phyloP scores from a whole-genome alignment of 2,113 vertebrate species.

The Carassius auratus region DNA sequence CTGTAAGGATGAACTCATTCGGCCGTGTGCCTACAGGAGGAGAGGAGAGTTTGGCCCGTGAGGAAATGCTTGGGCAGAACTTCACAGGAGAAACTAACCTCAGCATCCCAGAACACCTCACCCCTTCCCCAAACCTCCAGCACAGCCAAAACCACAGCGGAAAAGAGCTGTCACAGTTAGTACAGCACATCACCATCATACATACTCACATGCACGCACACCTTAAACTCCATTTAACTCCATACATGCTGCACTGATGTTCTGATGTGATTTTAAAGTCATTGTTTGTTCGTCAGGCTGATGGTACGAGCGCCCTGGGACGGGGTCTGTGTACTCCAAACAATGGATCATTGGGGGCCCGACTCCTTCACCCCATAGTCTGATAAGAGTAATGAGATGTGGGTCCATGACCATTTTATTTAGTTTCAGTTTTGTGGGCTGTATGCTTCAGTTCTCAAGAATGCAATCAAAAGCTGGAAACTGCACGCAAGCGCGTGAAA shows the following conservation, averaged over 20 bases:
- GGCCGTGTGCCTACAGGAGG: not conserved
- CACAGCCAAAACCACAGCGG: constrained; percentile 37
- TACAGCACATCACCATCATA: not conserved
- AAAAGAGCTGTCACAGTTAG: constrained; percentile 40
- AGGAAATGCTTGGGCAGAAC: constrained; percentile 47
- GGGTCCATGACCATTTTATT: not conserved
- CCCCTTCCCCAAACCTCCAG: not conserved
- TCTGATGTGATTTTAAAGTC: not conserved
- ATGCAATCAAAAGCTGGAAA: not conserved
- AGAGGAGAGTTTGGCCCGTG: constrained; percentile 2
- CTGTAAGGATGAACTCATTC: not conserved
- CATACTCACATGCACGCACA: not conserved
- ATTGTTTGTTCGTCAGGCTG: constrained; percentile 19
- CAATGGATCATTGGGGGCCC: not conserved
- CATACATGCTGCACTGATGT: not conserved
- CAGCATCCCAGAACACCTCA: not conserved
- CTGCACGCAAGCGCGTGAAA: not conserved
- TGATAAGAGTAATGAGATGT: constrained; percentile 25
- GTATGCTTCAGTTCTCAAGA: constrained; percentile 2
- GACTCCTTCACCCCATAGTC: not conserved
- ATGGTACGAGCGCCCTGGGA: too few relatives aligned
- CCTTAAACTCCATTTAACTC: not conserved
- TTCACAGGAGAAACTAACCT: constrained; percentile 36
- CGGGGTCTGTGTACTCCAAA: constrained; percentile 34
- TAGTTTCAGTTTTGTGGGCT: constrained; percentile 1